These are phyloP conservation scores for Bombus cullumanus DNA, from an alignment of 1,140 invertebrate genomes.

Conservation along the genomic window DNA sequence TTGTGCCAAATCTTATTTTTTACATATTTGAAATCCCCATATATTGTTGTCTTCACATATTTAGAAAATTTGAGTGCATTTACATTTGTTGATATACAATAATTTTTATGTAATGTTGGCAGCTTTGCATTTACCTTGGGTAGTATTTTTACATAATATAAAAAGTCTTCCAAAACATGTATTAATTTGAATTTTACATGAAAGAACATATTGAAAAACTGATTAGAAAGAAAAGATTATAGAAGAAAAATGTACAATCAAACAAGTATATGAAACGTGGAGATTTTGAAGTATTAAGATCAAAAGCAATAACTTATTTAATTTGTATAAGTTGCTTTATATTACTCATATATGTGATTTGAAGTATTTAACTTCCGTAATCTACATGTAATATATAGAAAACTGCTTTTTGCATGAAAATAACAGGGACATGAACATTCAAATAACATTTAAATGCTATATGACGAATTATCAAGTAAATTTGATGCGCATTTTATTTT, in stretches of 20 bases:
- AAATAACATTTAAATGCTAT: neutral
- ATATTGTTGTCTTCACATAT: neutral
- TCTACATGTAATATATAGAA: neutral
- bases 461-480: neutral
- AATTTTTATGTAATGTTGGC: neutral
- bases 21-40: neutral
- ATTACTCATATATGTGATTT: neutral
- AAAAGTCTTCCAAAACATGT: conserved; percentile 34
- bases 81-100: conserved; percentile 10
- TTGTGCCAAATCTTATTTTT: conserved; percentile 44
- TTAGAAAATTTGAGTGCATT: conserved; percentile 17
- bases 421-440: neutral
- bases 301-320: neutral
- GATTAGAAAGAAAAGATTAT: too few species aligned
- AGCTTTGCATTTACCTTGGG: conserved; percentile 10
- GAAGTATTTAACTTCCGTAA: neutral
- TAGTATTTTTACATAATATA: neutral
- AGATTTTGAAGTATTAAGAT: neutral
- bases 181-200: neutral
- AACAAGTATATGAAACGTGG: neutral
- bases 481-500: conserved; percentile 15
- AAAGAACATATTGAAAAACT: neutral
- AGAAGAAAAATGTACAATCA: neutral
- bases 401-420: neutral
- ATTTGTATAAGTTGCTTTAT: neutral